Conservation (phyloP, 2,888 invertebrate genomes). For the Nomada hirtipes region DNA sequence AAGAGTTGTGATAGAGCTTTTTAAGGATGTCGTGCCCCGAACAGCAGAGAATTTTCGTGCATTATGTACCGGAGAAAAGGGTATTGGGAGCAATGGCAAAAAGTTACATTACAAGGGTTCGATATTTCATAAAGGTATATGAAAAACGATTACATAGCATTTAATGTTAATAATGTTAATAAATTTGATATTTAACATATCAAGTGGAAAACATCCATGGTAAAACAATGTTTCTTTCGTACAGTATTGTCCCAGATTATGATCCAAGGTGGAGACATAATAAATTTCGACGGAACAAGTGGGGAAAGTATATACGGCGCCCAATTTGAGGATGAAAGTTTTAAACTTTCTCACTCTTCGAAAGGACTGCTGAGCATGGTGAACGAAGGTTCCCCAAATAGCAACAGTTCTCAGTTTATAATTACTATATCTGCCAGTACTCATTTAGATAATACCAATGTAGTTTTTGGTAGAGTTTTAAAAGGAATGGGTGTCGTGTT, state of each 20-base stretch:
- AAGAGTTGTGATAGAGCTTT: constrained; percentile 93
- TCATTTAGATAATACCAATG: constrained; percentile 92
- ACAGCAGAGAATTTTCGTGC: constrained; percentile 96
- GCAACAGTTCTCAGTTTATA: constrained; percentile 98
- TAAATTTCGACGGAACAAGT: constrained; percentile 92
- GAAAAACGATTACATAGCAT: constrained; percentile 86
- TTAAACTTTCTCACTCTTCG: constrained; percentile 87
- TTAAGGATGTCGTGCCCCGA: constrained; percentile 92
- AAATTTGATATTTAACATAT: constrained; percentile 90
- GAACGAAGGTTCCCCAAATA: constrained; percentile 91
- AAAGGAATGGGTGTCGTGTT: constrained; percentile 90
- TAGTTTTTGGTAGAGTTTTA: constrained; percentile 92
- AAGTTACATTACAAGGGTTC: constrained; percentile 94
- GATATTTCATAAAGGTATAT: constrained; percentile 91
- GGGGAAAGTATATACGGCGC: constrained; percentile 98
- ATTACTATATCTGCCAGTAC: constrained; percentile 91
- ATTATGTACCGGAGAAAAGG: constrained; percentile 96
- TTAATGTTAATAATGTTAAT: constrained; percentile 77
- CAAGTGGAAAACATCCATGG: background rate
- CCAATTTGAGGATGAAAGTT: constrained; percentile 96
- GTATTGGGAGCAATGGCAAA: constrained; percentile 89
- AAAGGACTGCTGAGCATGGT: constrained; percentile 91
- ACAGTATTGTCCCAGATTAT: constrained; percentile 94
- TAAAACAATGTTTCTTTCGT: constrained; percentile 73
- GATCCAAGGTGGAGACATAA: constrained; percentile 93